Conservation (phyloP, 2,888 invertebrate species). For the Argynnis bischoffii region DNA sequence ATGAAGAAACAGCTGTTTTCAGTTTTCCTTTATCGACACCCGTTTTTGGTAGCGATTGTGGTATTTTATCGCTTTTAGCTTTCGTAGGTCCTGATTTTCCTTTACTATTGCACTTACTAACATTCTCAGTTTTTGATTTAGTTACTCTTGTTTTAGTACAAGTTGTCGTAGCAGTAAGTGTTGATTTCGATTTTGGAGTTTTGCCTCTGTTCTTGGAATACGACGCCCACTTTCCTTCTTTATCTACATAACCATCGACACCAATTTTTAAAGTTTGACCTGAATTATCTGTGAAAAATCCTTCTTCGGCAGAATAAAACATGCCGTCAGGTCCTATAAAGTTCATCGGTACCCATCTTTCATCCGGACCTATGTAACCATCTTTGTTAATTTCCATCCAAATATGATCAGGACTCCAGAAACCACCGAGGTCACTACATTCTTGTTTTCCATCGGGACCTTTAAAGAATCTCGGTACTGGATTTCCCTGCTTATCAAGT, state of each 20-base stretch:
- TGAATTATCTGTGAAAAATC: conserved; percentile 58
- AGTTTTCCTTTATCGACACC: conserved; percentile 40
- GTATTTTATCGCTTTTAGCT: conserved; percentile 45
- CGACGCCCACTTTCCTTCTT: conserved; percentile 70
- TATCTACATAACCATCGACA: conserved; percentile 71
- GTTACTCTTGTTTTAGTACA: conserved; percentile 41
- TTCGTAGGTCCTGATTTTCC: conserved; percentile 38
- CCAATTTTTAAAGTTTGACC: conserved; percentile 62
- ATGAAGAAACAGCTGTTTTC: conserved; percentile 45
- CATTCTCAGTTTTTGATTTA: conserved; percentile 35
- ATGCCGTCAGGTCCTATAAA: conserved; percentile 73
- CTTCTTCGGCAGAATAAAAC: conserved; percentile 69
- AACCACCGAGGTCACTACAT: conserved; percentile 75
- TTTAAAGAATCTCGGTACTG: conserved; percentile 67
- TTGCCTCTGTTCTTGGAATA: conserved; percentile 53
- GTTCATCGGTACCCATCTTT: conserved; percentile 71
- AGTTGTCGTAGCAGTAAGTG: conserved; percentile 43
- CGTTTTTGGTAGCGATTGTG: conserved; percentile 32
- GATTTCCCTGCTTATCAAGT: conserved; percentile 69
- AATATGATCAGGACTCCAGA: conserved; percentile 61
- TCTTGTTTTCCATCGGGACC: conserved; percentile 70
- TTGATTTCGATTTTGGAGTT: conserved; percentile 50
- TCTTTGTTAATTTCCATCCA: conserved; percentile 76
- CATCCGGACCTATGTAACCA: conserved; percentile 71
- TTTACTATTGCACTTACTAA: conserved; percentile 43